phyloP scores from a whole-genome alignment of 2,113 vertebrate species.

The Thamnaconus septentrionalis region DNA sequence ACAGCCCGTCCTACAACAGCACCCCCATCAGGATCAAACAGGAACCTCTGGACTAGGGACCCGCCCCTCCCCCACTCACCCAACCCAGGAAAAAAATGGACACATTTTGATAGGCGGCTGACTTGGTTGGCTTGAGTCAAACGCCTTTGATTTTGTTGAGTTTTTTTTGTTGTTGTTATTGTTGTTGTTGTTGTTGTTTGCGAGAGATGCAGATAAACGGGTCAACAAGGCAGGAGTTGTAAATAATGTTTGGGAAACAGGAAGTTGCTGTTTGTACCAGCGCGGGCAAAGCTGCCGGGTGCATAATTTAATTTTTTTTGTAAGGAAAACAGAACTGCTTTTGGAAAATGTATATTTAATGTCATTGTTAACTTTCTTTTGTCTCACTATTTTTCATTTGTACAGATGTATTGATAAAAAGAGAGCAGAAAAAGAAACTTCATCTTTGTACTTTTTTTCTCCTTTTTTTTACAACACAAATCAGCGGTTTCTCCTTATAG shows the following conservation, averaged over 20 bases:
- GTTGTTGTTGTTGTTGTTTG: too few species aligned
- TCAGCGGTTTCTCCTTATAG: constrained; percentile 28
- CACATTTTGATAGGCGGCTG: not conserved
- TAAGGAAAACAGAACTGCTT: constrained; percentile 13
- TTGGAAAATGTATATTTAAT: constrained; percentile 46
- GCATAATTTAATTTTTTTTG: constrained; percentile 38
- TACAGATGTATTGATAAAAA: constrained; percentile 51
- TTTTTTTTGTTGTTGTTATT: too few species aligned
- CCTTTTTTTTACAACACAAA: not conserved
- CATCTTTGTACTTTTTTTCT: not conserved
- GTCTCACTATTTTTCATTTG: constrained; percentile 37
- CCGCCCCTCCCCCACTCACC: too few species aligned
- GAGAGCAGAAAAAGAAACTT: not conserved
- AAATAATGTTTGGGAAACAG: constrained; percentile 10
- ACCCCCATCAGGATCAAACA: constrained; percentile 89
- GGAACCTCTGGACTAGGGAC: constrained; percentile 86
- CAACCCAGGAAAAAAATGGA: too few species aligned
- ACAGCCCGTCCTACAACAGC: constrained; percentile 74
- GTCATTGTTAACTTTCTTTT: constrained; percentile 38
- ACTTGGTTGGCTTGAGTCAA: not conserved
- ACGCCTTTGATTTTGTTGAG: too few species aligned
- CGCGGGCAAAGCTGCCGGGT: not conserved
- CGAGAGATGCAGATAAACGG: not conserved
- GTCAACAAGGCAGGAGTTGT: not conserved
- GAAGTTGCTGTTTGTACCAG: not conserved